Conservation (phyloP, 2,113 vertebrate genomes). For the Columbina picui region DNA sequence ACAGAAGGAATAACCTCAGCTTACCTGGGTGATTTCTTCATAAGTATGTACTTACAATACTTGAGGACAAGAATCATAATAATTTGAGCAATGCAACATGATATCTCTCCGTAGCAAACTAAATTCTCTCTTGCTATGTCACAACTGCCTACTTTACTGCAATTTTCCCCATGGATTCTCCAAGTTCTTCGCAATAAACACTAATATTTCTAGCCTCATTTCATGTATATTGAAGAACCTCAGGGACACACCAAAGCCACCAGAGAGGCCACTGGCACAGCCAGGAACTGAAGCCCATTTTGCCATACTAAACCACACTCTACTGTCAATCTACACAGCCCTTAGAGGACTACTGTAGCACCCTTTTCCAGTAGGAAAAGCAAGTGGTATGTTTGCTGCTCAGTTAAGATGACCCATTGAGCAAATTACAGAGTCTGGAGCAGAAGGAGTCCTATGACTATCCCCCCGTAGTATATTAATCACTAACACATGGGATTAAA, state of each 20-base stretch:
- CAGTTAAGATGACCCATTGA: not conserved
- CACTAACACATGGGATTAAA: not conserved
- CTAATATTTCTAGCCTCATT: not conserved
- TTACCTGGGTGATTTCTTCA: conserved; percentile 77
- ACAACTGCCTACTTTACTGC: not conserved
- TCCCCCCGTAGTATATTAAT: not conserved
- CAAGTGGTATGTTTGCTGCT: not conserved
- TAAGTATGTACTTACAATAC: not conserved
- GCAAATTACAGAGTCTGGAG: not conserved
- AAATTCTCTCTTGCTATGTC: not conserved
- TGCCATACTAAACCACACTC: not conserved
- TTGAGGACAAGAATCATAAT: not conserved
- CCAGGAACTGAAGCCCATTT: not conserved
- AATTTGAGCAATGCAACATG: not conserved
- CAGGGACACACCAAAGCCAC: not conserved
- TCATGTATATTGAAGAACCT: not conserved
- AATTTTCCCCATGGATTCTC: not conserved
- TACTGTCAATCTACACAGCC: rapidly evolving
- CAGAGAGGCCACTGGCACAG: not conserved
- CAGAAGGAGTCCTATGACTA: not conserved
- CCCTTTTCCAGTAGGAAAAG: not conserved
- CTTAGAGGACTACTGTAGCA: not conserved
- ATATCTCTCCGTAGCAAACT: not conserved
- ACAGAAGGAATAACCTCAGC: conserved; percentile 72
- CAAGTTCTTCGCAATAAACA: not conserved